Base-by-base conservation (phyloP, 2,113 vertebrate genomes). In the Uria lomvia region DNA sequence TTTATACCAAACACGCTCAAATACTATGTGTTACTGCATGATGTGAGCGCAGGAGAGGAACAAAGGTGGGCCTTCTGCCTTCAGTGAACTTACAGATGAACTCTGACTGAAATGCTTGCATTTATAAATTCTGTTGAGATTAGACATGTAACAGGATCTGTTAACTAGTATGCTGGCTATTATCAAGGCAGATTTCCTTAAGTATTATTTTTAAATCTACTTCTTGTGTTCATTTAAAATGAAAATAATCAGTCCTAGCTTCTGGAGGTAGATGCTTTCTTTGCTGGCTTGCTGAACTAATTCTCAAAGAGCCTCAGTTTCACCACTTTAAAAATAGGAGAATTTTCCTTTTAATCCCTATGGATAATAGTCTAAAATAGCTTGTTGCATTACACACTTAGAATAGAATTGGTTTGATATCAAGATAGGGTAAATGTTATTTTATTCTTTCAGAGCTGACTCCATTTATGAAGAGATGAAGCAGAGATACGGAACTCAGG, bases 1-100 rank as follows among this genome's bases (percentile, higher is more conserved):
- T 99, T 99, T 95, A 99, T 99, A 96, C 99, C 99, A 91, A 99
- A 99, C 97, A 99, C 99, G 0, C 98, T 99, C 50, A 99, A 99
- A 96, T 99, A 99, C 96, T 99, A 99, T 7, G 99, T 99, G 65
- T 96, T 99, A 52, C 97, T 99, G 66, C 99, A 99, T 45, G 99
- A 99, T 98, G 98, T 99, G 90, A 98, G 98, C 85, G 93, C 98
- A 56, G 99, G 99, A 72, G 99, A 99, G 47, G 99, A 99, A 27
- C 99, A 99, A 88, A 99, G 99, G 99, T 99, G 93, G 86, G 98
- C 86, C 52, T 53, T 72, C 78, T 86, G 67, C 56, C 32, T 95
- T 86, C 18, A 73, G 12, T 77, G 80, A 76, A 38, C 4, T 82
- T 92, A 19, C 4, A 86, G 34, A 75, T 74, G 7, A 80, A 76